phyloP scores from a whole-genome alignment of 37 sponge, comb jelly and placozoan genomes.

The Spongilla lacustris region DNA sequence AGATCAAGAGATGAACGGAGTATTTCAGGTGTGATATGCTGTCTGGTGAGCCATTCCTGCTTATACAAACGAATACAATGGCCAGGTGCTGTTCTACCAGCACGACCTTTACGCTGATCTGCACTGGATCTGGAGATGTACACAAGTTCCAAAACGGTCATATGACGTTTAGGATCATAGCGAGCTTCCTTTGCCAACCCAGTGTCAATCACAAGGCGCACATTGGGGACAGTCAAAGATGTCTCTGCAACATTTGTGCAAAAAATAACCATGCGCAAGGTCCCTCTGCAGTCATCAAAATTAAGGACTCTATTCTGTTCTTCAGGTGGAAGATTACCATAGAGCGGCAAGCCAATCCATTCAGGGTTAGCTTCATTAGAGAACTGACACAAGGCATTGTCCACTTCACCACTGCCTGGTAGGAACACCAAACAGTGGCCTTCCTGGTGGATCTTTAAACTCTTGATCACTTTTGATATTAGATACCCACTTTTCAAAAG shows the following conservation, averaged over 20 bases:
- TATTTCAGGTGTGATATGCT: neutral
- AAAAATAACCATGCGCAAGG: constrained; percentile 75
- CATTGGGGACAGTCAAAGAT: constrained; percentile 89
- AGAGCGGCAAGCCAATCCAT: constrained; percentile 65
- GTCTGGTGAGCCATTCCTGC: constrained; percentile 3
- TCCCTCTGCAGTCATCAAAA: neutral
- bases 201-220: constrained; percentile 81
- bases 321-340: constrained; percentile 83
- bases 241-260: constrained; percentile 93
- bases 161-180: constrained; percentile 72
- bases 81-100: constrained; percentile 76
- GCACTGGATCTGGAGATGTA: constrained; percentile 77
- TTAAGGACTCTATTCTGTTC: constrained; percentile 80
- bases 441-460: neutral
- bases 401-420: constrained; percentile 75
- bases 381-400: constrained; percentile 52
- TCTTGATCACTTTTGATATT: neutral
- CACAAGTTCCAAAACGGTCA: constrained; percentile 67
- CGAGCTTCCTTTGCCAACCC: constrained; percentile 77
- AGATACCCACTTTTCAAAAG: neutral
- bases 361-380: neutral
- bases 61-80: constrained; percentile 80
- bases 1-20: neutral
- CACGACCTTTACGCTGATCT: constrained; percentile 83
- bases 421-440: constrained; percentile 92